Base-by-base conservation (phyloP, 2,888 invertebrate species). In the Polia nebulosa region DNA sequence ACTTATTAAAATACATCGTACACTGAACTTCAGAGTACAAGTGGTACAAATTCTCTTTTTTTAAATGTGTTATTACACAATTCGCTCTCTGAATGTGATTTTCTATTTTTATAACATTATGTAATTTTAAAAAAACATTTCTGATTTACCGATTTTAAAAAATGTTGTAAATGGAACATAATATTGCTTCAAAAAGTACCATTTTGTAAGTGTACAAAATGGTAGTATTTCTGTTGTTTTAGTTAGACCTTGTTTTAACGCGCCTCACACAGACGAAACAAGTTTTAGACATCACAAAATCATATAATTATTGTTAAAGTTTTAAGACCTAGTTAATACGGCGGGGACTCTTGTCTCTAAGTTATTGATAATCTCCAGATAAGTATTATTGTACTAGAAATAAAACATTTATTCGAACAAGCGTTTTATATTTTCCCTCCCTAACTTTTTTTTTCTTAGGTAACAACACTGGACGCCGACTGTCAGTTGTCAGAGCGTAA, bases 331-430 rank as follows among this genome's bases (percentile, higher is more conserved):
- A 82, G 76, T 80, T 80, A 45, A 62, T 82, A 81, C 62, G 58
- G 66, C 76, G 74, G 74, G 82, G 81, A 83, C 86, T 86, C 66
- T 20, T 47, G 56, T 72, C 76, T 74, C 70, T 44, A 53, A 71
- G 20, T 72, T 85, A 88, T 87, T 83, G 83, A 88, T 90, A 91
- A 90, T 91, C 89, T 91, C 91, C 87, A 81, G 70, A 84, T 88
- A 89, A 90, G 87, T 92, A 92, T 91, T 91, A 91, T 83, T 86
- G 72, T 84, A 88, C 86, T 92, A 92, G 90, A 88, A 93, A 92
- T 93, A 93, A 92, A 94, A 82, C 72, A 93, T 92, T 92, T 94
- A 93, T 89, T 91, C 91, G 90, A 89, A 62, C n/a, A 39, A 45
- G 60, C 29, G 66, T 89, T 87, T 87, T 81, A 8, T 84, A 68